These are phyloP conservation scores for Zaprionus lachaisei DNA, from an alignment of 1,140 invertebrate species.

Conservation along the genomic window DNA sequence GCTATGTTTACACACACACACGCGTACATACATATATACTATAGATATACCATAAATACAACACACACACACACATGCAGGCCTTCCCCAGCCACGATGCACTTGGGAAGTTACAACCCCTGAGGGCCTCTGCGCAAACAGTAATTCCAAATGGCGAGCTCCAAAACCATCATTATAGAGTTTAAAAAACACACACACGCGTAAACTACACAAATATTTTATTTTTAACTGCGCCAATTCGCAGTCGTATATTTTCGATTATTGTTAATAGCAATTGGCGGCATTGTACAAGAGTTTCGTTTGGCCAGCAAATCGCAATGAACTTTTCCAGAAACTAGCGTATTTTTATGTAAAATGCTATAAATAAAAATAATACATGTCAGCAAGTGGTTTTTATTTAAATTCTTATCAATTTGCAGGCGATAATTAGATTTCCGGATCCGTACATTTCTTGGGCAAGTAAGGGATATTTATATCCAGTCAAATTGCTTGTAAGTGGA, in stretches of 20 bases:
- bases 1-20: constrained; percentile 22
- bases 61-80: constrained; percentile 9
- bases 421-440: not conserved
- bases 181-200: constrained; percentile 23
- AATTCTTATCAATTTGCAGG: not conserved
- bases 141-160: constrained; percentile 36
- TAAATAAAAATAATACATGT: constrained; percentile 34
- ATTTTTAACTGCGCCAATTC: constrained; percentile 15
- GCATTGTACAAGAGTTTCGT: not conserved
- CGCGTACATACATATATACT: constrained; percentile 15
- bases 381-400: not conserved
- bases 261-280: constrained; percentile 9
- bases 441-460: not conserved
- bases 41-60: not conserved
- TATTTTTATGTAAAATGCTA: constrained; percentile 41
- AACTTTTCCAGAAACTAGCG: constrained; percentile 11
- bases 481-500: no score
- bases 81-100: not conserved
- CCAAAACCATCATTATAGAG: constrained; percentile 44
- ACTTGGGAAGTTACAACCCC: constrained; percentile 20
- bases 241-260: constrained; percentile 14
- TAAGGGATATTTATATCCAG: no score
- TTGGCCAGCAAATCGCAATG: constrained; percentile 4
- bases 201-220: constrained; percentile 36
- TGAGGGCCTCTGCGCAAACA: not conserved